A percentile compares a stretch with the other conserved stretches of the same genome.
phyloP scores from a whole-genome alignment of 2,888 invertebrate species.

The Tetanocera ferruginea region DNA sequence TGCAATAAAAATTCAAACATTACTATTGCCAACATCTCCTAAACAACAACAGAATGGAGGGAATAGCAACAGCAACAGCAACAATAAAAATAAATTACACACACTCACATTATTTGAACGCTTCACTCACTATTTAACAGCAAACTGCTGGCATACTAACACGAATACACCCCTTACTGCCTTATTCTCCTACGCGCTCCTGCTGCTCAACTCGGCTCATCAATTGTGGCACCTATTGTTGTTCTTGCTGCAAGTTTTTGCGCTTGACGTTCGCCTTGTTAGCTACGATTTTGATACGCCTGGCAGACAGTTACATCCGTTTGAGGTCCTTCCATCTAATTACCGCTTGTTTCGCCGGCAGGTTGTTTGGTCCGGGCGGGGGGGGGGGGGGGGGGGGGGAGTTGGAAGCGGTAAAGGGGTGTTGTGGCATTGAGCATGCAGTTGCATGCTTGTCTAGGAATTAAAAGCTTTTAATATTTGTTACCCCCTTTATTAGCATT shows the following conservation, averaged over 20 bases:
- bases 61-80: background rate
- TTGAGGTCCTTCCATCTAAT: slow-evolving; percentile 52
- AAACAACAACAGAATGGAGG: background rate
- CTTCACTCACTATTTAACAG: slow-evolving; percentile 34
- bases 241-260: slow-evolving; percentile 37
- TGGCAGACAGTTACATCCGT: slow-evolving; percentile 54
- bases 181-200: background rate
- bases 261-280: slow-evolving; percentile 15
- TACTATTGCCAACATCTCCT: slow-evolving; percentile 49
- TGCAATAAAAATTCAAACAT: slow-evolving; percentile 50
- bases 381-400: too few species aligned
- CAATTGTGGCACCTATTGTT: slow-evolving; percentile 29
- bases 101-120: slow-evolving; percentile 26
- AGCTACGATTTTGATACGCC: slow-evolving; percentile 46
- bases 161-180: background rate
- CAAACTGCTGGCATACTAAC: background rate
- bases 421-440: background rate
- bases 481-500: background rate
- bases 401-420: too few species aligned
- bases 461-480: background rate
- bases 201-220: background rate
- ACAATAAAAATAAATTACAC: slow-evolving; percentile 21
- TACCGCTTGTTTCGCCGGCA: slow-evolving; percentile 52
- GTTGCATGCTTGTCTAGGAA: background rate
- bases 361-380: slow-evolving; percentile 35